A percentile compares a stretch with the other conserved stretches of the same genome.
These are phyloP conservation scores for Mustela nigripes DNA, from an alignment of 2,113 vertebrate genomes.

Conservation along the genomic window DNA sequence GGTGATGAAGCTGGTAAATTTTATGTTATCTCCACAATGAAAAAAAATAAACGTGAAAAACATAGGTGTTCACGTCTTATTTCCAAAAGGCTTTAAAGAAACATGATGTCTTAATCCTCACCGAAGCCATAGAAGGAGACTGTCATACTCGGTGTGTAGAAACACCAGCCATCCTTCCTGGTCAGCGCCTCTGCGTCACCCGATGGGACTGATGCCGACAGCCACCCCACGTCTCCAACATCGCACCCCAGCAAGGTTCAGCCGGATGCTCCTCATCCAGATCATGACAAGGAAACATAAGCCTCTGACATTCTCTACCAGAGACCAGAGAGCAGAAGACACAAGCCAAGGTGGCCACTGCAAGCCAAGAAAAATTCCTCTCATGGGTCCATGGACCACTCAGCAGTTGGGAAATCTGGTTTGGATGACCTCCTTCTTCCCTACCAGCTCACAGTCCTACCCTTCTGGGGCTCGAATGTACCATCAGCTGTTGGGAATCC, in stretches of 20 bases:
- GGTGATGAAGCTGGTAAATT: neutral
- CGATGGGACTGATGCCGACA: neutral
- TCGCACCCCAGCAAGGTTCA: neutral
- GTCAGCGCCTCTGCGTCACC: no score
- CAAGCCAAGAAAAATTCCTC: neutral
- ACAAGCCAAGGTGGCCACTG: fast-evolving
- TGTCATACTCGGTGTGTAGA: neutral
- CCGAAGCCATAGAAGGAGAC: neutral
- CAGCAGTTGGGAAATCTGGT: neutral
- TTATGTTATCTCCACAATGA: neutral
- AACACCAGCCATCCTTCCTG: no score
- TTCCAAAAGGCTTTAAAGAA: neutral
- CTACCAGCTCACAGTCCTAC: neutral
- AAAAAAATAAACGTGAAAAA: neutral
- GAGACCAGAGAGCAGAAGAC: neutral
- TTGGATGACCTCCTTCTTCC: neutral
- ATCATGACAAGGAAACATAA: neutral
- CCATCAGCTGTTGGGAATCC: neutral
- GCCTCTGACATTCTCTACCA: no score
- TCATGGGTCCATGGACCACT: neutral
- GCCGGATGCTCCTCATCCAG: neutral
- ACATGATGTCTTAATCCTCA: neutral
- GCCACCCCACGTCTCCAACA: no score
- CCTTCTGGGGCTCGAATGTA: neutral
- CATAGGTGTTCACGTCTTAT: neutral